Evolutionary conservation across 2,797 vertebrate genomes (phyloP).

Genomic region (Okamejei kenojei): DNA sequence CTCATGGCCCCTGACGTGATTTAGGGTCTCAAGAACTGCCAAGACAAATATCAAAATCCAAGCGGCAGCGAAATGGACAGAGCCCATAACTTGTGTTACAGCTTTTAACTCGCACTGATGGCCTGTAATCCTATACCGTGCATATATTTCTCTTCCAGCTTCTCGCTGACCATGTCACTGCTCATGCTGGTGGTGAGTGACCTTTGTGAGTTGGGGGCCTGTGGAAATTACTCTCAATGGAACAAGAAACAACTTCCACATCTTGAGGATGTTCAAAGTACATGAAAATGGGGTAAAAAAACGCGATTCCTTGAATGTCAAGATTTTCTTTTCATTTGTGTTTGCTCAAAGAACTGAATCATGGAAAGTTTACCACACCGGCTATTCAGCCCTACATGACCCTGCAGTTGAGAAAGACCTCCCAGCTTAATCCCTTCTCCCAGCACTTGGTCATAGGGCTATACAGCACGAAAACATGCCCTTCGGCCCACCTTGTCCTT

Average conservation of each 20-base stretch:
- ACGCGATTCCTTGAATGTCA: not conserved
- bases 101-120: not conserved
- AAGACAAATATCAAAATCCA: not conserved
- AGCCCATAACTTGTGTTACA: not conserved
- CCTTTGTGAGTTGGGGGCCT: not conserved
- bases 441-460: no score
- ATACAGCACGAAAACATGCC: no score
- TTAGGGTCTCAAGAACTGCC: not conserved
- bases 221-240: not conserved
- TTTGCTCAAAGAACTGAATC: not conserved
- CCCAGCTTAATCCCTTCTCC: no score
- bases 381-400: no score
- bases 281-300: not conserved
- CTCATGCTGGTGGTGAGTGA: not conserved
- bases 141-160: not conserved
- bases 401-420: no score
- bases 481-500: no score
- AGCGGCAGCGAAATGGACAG: not conserved
- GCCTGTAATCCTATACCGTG: not conserved
- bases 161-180: not conserved
- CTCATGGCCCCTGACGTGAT: not conserved
- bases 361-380: not conserved
- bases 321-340: not conserved
- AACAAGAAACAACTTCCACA: not conserved
- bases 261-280: not conserved